Evolutionary conservation across 2,113 vertebrate genomes (phyloP).

Genomic region (Rafetus swinhoei): DNA sequence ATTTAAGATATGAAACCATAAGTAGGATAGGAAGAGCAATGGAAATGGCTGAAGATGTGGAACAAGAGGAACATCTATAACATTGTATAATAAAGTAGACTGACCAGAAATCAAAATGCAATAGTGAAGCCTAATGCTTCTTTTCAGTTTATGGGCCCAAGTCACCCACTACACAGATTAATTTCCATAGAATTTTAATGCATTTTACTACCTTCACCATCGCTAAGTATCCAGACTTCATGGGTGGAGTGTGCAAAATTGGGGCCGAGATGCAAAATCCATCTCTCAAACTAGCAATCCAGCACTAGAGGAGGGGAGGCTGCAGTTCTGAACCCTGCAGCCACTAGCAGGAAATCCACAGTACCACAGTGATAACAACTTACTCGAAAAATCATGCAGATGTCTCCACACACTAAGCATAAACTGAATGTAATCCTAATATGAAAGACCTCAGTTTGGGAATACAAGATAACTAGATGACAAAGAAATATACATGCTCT

Average conservation of each 20-base stretch:
- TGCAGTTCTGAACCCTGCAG: neutral
- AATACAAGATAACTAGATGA: accelerated
- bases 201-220: neutral
- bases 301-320: neutral
- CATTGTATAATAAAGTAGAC: neutral
- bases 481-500: neutral
- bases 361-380: slow-evolving; percentile 24
- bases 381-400: slow-evolving; percentile 12
- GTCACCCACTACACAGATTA: neutral
- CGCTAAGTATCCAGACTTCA: neutral
- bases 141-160: neutral
- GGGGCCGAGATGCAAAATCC: neutral
- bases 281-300: neutral
- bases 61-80: neutral
- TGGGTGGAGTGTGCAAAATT: neutral
- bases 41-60: neutral
- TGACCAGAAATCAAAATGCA: neutral
- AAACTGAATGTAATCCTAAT: neutral
- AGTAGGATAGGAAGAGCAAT: neutral
- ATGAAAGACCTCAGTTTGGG: neutral
- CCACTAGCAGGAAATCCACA: neutral
- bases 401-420: slow-evolving; percentile 11
- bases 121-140: neutral
- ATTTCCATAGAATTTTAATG: neutral
- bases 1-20: neutral